Conservation (phyloP, 2,797 vertebrate species). For the Tapirus indicus region DNA sequence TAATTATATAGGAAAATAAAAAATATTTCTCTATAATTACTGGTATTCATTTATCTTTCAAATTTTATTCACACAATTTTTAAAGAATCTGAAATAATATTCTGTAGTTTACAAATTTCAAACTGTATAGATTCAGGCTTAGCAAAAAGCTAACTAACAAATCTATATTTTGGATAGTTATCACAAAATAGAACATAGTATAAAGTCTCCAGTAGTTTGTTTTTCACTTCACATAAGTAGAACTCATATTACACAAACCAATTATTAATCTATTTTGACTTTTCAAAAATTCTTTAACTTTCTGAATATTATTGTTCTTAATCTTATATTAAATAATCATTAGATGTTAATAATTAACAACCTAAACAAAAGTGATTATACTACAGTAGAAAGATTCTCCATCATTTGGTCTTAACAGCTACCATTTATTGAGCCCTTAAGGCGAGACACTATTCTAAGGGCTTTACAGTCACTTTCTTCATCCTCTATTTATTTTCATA, state of each 20-base stretch:
- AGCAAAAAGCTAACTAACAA: not conserved
- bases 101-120: conserved; percentile 28
- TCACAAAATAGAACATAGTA: not conserved
- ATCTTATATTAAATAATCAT: not conserved
- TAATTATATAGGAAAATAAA: not conserved
- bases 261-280: not conserved
- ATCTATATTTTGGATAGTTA: not conserved
- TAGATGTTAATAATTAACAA: not conserved
- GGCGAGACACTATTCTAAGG: not conserved
- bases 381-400: not conserved
- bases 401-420: not conserved
- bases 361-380: not conserved
- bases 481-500: not conserved
- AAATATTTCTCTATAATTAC: not conserved
- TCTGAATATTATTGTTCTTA: not conserved
- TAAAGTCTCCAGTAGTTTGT: not conserved
- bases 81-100: not conserved
- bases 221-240: conserved; percentile 3
- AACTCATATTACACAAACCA: not conserved
- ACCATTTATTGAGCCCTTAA: not conserved
- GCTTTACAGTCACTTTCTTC: not conserved
- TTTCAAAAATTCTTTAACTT: not conserved
- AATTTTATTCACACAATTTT: conserved; percentile 9
- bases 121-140: not conserved
- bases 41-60: not conserved